These are phyloP conservation scores for Drosophila bocki DNA, from an alignment of 1,140 invertebrate genomes.

Conservation along the genomic window DNA sequence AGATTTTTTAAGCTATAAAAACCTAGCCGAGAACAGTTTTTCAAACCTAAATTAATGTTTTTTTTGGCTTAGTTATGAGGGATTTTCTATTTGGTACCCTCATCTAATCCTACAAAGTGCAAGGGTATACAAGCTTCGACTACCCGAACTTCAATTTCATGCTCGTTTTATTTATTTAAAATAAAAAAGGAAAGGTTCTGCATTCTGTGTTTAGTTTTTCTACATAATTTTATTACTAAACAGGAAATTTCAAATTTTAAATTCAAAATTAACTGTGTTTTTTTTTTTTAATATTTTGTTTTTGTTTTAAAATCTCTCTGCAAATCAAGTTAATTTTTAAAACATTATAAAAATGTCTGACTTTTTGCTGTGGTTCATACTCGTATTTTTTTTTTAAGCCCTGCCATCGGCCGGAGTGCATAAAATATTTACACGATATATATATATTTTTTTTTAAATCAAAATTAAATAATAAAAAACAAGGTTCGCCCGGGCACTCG, in stretches of 20 bases:
- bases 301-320: background rate
- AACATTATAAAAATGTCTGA: constrained; percentile 10
- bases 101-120: no score
- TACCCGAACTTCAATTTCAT: no score
- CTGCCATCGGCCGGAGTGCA: constrained; percentile 38
- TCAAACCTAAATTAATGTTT: no score
- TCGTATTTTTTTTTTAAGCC: background rate
- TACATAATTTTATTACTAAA: background rate
- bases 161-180: no score
- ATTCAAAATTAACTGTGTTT: no score
- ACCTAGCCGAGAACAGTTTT: no score
- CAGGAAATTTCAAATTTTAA: background rate
- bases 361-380: background rate
- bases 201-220: background rate
- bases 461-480: constrained; percentile 75
- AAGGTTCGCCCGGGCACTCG: constrained; percentile 15
- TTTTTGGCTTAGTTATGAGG: no score
- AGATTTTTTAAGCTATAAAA: no score
- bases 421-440: constrained; percentile 71
- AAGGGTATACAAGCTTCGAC: no score
- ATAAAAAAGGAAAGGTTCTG: no score
- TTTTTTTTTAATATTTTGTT: background rate
- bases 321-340: constrained; percentile 10
- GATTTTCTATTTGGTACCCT: no score
- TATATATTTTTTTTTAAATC: constrained; percentile 53